Base-by-base conservation (phyloP, 2,113 vertebrate species). In the Aythya baeri region DNA sequence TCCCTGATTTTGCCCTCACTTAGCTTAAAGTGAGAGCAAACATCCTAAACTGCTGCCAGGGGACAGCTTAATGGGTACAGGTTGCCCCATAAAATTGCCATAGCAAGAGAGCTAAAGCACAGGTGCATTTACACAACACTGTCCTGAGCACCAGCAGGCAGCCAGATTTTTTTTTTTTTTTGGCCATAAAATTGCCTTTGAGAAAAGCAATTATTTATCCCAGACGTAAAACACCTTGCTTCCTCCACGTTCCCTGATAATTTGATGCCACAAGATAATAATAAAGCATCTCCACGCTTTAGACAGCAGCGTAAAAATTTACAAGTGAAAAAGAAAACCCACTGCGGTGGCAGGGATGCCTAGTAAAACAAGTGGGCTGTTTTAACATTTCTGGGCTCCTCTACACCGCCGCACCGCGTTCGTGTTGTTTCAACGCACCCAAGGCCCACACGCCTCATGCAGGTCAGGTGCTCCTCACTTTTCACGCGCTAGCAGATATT, bases 111-210 rank as follows among this genome's bases (percentile, higher is more conserved):
- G 1, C 41, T 29, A 8, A 54, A 54, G 6, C 22, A 59, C 68
- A 80, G 44, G 5, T 59, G 79, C 34, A 67, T 89, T 62, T 57
- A 67, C 7, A 8, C 61, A 71, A 77, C 41, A 67, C 54, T 6
- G 17, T 25, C 34, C 31, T 0, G 0, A 59, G 54, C 1, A 2
- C 20, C 65, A 14, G 27, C 50, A 67, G 0, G 0, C 18, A 63
- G 36, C 68, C 66, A 80, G 31, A 62, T 2, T 20, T 17, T 4
- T 2, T 1, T 0, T 49, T 65, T 31, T 26, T 38, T 11, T 36
- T 36, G 36, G 50, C 71, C 67, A 66, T 18, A 70, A 88, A 81
- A 49, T 21, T 49, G 46, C 59, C 36, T 38, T n/a, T 0, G 3
- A 36, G 27, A 49, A 83, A 52, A 67, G 44, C 46, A 46, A 20